Evolutionary conservation across 1,140 invertebrate genomes (phyloP).

Genomic region (Drosophila burlai): DNA sequence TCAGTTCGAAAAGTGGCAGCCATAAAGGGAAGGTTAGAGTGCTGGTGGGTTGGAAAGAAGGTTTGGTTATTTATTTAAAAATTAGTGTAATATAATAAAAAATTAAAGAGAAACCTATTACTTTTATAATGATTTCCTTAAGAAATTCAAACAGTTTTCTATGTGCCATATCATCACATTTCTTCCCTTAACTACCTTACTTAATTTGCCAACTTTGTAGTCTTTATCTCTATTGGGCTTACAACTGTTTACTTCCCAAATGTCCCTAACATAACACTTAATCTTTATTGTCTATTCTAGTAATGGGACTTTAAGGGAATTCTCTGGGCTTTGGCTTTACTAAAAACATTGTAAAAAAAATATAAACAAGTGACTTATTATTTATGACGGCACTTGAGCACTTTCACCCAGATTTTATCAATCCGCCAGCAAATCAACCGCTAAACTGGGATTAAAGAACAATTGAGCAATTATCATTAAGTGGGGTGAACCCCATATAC

Average conservation of each 20-base stretch:
- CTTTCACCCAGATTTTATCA: constrained; percentile 55
- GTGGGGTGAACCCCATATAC: background rate
- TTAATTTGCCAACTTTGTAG: background rate
- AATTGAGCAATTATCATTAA: constrained; percentile 44
- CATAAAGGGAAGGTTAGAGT: background rate
- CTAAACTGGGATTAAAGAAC: constrained; percentile 31
- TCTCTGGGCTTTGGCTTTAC: constrained; percentile 1
- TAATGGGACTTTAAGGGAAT: constrained; percentile 19
- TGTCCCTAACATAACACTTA: background rate
- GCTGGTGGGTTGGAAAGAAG: background rate
- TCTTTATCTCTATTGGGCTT: background rate
- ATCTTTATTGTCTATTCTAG: constrained; percentile 1
- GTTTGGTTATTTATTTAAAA: background rate
- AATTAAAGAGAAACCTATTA: background rate
- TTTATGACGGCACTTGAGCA: constrained; percentile 39
- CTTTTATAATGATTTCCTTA: background rate
- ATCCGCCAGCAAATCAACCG: constrained; percentile 24
- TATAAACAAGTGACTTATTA: constrained; percentile 37
- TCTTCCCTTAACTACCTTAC: background rate
- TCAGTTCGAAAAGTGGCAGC: background rate
- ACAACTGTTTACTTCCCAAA: background rate
- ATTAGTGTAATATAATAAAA: background rate
- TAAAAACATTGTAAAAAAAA: constrained; percentile 30
- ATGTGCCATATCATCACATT: too few species aligned
- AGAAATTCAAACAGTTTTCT: background rate